A percentile compares a stretch with the other conserved stretches of the same genome.
These are phyloP conservation scores for Reticulitermes speratus DNA, from an alignment of 1,140 invertebrate species.

Conservation along the genomic window DNA sequence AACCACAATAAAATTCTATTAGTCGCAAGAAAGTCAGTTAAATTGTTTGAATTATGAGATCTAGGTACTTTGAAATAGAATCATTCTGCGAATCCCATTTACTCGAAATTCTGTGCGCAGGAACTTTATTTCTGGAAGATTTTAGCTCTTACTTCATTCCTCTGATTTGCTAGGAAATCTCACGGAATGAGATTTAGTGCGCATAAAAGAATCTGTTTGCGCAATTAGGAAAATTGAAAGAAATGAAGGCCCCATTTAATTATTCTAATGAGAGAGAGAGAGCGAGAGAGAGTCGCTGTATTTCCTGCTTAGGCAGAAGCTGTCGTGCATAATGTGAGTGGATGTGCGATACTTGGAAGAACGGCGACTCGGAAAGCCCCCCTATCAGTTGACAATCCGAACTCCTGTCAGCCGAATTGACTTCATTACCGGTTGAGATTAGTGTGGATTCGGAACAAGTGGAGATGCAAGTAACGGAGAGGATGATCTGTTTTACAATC, in stretches of 20 bases:
- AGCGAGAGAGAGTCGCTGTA: too few relatives aligned
- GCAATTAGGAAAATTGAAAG: slow-evolving; percentile 7
- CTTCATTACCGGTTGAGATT: too few relatives aligned
- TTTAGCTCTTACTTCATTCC: not conserved
- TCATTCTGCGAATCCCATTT: not conserved
- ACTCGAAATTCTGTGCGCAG: not conserved
- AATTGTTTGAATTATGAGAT: not conserved
- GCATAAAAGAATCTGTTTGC: not conserved
- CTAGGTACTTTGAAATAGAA: not conserved
- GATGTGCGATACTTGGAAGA: too few relatives aligned
- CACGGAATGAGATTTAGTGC: not conserved
- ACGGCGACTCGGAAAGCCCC: too few relatives aligned
- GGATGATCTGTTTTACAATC: too few relatives aligned
- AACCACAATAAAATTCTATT: not conserved
- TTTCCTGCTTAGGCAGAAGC: too few relatives aligned
- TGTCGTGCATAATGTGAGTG: too few relatives aligned
- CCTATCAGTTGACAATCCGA: too few relatives aligned
- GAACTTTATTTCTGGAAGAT: not conserved
- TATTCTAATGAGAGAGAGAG: too few relatives aligned
- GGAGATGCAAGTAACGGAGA: too few relatives aligned
- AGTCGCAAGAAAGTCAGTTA: not conserved
- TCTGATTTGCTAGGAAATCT: not conserved
- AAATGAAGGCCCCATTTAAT: not conserved
- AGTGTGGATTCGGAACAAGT: too few relatives aligned
- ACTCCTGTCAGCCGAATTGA: too few relatives aligned